A percentile compares a stretch with the other conserved stretches of the same genome.
Evolutionary conservation across 2,113 vertebrate genomes (phyloP).

Genomic region (Hypanus sabinus): DNA sequence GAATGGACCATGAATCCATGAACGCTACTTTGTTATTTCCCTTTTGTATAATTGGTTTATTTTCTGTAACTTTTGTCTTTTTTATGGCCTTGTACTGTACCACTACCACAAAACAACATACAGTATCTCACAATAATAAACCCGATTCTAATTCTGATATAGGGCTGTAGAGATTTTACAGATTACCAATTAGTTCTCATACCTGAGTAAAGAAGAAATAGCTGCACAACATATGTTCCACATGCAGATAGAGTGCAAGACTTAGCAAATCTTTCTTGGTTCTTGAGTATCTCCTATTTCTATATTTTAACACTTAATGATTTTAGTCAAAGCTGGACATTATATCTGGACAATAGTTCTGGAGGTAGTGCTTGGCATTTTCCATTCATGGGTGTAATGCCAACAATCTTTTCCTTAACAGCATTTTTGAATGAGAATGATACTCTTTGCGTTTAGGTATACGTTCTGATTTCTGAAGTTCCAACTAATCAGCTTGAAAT

Average conservation of each 20-base stretch:
- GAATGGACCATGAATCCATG: too few species aligned
- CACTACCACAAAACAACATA: too few species aligned
- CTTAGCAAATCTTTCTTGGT: not conserved
- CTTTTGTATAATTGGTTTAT: too few species aligned
- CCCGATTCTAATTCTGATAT: too few species aligned
- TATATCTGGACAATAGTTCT: not conserved
- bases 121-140: too few species aligned
- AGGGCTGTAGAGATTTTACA: not conserved
- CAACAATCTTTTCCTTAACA: not conserved
- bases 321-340: not conserved
- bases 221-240: not conserved
- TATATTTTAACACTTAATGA: not conserved
- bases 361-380: not conserved
- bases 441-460: not conserved
- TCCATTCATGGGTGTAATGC: not conserved
- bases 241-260: not conserved
- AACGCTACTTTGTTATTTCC: too few species aligned
- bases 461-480: not conserved
- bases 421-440: not conserved
- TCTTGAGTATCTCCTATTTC: not conserved
- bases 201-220: not conserved
- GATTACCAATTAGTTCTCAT: not conserved
- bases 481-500: not conserved
- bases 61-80: too few species aligned
- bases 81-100: too few species aligned